Base-by-base conservation (phyloP, 2,888 invertebrate genomes). In the Mesorhabditis spiculigera region DNA sequence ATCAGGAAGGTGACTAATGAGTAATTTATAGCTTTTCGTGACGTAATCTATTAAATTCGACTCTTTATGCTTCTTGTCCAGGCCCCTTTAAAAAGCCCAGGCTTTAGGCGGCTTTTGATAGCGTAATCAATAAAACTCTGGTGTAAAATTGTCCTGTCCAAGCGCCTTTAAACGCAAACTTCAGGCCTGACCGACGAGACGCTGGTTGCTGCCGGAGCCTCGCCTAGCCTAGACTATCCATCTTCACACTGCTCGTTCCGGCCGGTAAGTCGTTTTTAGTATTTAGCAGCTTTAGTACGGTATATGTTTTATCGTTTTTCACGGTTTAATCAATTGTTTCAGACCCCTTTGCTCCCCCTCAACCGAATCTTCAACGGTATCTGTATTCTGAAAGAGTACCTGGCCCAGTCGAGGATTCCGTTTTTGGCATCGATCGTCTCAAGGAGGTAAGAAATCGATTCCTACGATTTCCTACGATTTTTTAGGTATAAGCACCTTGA, bases 151-250 rank as follows among this genome's bases (percentile, higher is more conserved):
- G n/a, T n/a, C n/a, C n/a, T n/a, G 16, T 66, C 43, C 42, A 43
- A 2, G 28, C 66, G 43, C 6, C 43, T 28, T n/a, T 3, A n/a
- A 8, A 44, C 8, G 8, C 28, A 45, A 43, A 16, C 63, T 73
- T 63, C 43, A 79, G 81, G 77, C 5, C 71, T 85, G 16, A 80
- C 81, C 10, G 82, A 84, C 68, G 85, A 85, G 69, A 85, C 83
- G 10, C 67, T 81, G 8, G 68, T 83, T 28, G 85, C 84, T 5
- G 76, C 85, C 43, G 79, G 80, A 63, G 75, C 74, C 0, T 78
- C 83, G 2, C 69, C 81, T 58, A 71, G 80, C 66, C 67, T 78
- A 4, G 69, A 76, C 8, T 66, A 66, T 44, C 71, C 73, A 8
- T 72, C 76, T 61, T 75, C 79, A 4, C 70, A 75, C 70, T 76